phyloP scores from a whole-genome alignment of 2,888 invertebrate genomes.

The Caenorhabditis sinica region DNA sequence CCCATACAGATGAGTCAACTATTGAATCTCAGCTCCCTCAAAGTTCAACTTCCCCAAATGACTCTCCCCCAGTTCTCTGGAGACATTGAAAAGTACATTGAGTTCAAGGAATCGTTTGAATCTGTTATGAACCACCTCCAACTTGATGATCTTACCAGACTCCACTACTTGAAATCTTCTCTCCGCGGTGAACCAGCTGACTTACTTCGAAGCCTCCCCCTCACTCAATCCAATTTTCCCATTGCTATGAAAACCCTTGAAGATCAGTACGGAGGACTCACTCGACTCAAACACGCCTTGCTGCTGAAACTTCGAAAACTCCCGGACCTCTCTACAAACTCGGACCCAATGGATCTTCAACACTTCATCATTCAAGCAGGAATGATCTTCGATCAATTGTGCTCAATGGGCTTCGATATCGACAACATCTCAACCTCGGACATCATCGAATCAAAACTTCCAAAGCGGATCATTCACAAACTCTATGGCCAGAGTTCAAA shows the following conservation, averaged over 20 bases:
- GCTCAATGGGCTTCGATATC: neutral
- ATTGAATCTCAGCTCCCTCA: too few species aligned
- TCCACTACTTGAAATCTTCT: neutral
- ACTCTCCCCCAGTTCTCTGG: too few species aligned
- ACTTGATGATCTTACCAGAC: neutral
- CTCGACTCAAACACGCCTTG: neutral
- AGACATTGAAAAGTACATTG: too few species aligned
- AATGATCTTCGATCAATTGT: constrained; percentile 2
- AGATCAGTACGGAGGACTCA: neutral
- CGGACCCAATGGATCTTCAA: neutral
- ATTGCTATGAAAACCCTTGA: neutral
- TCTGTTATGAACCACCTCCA: neutral
- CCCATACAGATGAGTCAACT: too few species aligned
- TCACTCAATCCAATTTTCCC: neutral
- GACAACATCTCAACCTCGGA: neutral
- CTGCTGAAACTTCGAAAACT: neutral
- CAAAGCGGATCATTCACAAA: neutral
- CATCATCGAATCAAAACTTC: neutral
- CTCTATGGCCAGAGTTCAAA: neutral
- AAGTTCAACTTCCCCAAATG: too few species aligned
- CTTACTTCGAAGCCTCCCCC: neutral
- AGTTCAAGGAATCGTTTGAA: too few species aligned
- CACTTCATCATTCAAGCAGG: neutral
- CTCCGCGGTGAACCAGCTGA: neutral
- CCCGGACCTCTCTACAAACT: neutral